Base-by-base conservation (phyloP, 2,113 vertebrate genomes). In the Monopterus albus region DNA sequence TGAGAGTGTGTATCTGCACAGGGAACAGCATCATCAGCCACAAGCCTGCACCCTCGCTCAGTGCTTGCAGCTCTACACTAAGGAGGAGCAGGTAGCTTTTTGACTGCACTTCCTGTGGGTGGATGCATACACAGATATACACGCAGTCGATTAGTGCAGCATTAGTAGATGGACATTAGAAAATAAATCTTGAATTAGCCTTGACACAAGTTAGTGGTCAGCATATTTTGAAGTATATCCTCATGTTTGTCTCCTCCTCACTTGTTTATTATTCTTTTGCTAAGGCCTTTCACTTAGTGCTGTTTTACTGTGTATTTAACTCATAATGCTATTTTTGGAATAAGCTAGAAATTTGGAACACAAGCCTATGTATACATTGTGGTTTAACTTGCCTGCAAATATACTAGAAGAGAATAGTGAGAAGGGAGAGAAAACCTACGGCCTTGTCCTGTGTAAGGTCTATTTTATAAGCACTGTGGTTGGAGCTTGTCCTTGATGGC, bases 21-120 rank as follows among this genome's bases (percentile, higher is more conserved):
- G 91, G 83, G 95, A 97, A 77, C 95, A 95, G 8, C 98, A 99
- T 75, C 96, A 96, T 47, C 96, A 99, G 88, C 97, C 98, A 10
- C 97, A 98, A 85, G 95, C 93, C 74, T 99, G 97, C 94, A 98
- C 95, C 71, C 94, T 99, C 33, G 94, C 97, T 65, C 97, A 98
- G 90, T 99, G 98, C 91, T 98, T 99, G 84, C 96, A 98, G 79
- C 96, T 99, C 35, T 99, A 99, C 94, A 99, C 98, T 87, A 98
- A 98, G 94, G 97, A 99, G 92, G 98, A 99, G 56, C 96, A 98
- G 96, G 98, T 98, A 87, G 77, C 31, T 15, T 10, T 31, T 17
- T 12, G 2, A 31, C 2, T 3, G 7, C 6, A 15, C 23, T 15
- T 58, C 2, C 0, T 1, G 23, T 4, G 1, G 10, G 31, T 25